Evolutionary conservation across 2,888 invertebrate genomes (phyloP), one percentile per base, ranked within the genome.

Genomic region (Zeuzera pyrina): DNA sequence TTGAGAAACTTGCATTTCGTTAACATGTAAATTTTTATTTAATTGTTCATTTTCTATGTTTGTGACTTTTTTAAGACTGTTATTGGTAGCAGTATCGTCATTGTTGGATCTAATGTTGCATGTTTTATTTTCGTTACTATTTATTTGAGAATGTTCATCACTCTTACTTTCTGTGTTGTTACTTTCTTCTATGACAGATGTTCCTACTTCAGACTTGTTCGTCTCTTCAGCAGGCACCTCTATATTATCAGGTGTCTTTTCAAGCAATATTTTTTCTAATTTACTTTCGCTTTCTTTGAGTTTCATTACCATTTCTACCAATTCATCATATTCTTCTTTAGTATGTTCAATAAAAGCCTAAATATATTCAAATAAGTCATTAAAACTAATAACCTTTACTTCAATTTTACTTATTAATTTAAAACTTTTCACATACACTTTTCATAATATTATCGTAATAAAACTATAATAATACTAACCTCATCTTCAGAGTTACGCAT

Each of bases 231-330:
- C 58, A 15, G 70, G 68, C 7, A 70, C 67, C 47, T 77, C 79
- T 24, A 66, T 45, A 50, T 72, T 73, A 34, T 78, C 78, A 28
- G 73, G 65, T 39, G 51, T 57, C 26, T 49, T 65, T 23, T 72
- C 70, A 28, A 47, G 47, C 30, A 90, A 69, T 38, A 90, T 83
- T 50, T 70, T 78, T 52, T 86, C 79, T 45, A 91, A 73, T 66
- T 90, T 90, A 34, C 62, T 79, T 72, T 91, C 90, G 58, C 90
- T 91, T 61, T 90, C 90, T 67, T 86, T 86, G 45, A 91, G 78
- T 68, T 89, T 87, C 65, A 85, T 87, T 49, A 89, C 84, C 87
- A 89, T 89, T 67, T 83, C 85, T 52, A 86, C 74, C 47, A 91
- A 76, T 58, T 88, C 88, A 54, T 88, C 87, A 49, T 83, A 83